phyloP scores from a whole-genome alignment of 1,140 invertebrate genomes.

The Helicoverpa zea region DNA sequence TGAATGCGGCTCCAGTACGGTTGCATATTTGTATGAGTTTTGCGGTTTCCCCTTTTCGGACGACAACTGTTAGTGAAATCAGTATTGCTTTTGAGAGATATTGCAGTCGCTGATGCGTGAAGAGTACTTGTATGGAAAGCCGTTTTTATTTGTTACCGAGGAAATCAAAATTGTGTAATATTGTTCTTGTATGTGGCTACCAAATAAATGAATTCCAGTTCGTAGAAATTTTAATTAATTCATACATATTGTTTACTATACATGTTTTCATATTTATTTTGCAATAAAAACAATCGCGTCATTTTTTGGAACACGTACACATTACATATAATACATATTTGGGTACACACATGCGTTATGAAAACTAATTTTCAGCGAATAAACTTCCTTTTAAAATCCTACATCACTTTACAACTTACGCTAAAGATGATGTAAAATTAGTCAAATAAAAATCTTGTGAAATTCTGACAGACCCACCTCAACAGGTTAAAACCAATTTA shows the following conservation, averaged over 20 bases:
- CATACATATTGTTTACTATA: too few species aligned
- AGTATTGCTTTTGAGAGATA: conserved; percentile 34
- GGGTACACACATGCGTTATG: too few species aligned
- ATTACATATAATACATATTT: too few species aligned
- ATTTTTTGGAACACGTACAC: too few species aligned
- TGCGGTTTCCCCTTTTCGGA: conserved; percentile 45
- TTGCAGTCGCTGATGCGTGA: conserved; percentile 30
- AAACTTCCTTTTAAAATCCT: too few species aligned
- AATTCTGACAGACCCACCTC: conserved; percentile 50
- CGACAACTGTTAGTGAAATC: conserved; percentile 28
- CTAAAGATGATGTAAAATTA: too few species aligned
- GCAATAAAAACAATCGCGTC: too few species aligned
- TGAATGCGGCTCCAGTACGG: conserved; percentile 35
- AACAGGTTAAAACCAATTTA: conserved; percentile 66
- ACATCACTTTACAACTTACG: too few species aligned
- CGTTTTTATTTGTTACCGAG: background rate
- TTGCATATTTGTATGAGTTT: conserved; percentile 49
- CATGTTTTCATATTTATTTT: too few species aligned
- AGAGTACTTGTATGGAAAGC: conserved; percentile 20
- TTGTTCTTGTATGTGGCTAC: background rate
- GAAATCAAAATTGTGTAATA: background rate
- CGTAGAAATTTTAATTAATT: too few species aligned
- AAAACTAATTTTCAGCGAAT: too few species aligned
- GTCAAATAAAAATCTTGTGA: background rate
- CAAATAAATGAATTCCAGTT: too few species aligned